A percentile compares a stretch with the other conserved stretches of the same genome.
Conservation (phyloP, 2,888 invertebrate genomes). For the Troides aeacus region DNA sequence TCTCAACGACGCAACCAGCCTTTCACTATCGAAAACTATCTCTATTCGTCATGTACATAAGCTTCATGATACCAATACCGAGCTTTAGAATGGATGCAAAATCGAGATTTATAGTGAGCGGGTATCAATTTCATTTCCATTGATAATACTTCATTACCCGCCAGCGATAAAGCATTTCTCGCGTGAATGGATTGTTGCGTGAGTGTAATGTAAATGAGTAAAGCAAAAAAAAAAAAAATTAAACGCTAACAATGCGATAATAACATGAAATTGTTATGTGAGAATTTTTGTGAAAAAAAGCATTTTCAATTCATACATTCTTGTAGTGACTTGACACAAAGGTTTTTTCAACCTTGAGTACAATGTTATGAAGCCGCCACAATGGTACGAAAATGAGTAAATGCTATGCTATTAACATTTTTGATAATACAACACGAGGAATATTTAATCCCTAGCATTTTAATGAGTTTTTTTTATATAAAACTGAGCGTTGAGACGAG, state of each 20-base stretch:
- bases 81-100: conserved; percentile 47
- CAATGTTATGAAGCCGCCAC: conserved; percentile 8
- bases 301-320: conserved; percentile 19
- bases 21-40: conserved; percentile 38
- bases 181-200: conserved; percentile 10
- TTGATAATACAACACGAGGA: background rate
- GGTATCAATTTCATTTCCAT: conserved; percentile 59
- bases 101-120: conserved; percentile 56
- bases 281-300: conserved; percentile 9
- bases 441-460: background rate
- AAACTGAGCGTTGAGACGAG: too few relatives aligned
- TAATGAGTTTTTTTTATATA: too few relatives aligned
- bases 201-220: conserved; percentile 1
- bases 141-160: conserved; percentile 53
- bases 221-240: background rate
- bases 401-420: conserved; percentile 8
- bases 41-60: conserved; percentile 37
- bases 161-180: conserved; percentile 42
- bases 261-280: conserved; percentile 23
- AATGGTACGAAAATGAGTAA: conserved; percentile 16
- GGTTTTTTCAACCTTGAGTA: conserved; percentile 20
- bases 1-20: conserved; percentile 47
- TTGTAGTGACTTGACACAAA: conserved; percentile 16
- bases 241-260: conserved; percentile 8
- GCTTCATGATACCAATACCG: conserved; percentile 32